Percentiles rank a stretch among this genome's conserved stretches.
Conservation (phyloP, 2,797 vertebrate genomes). For the Prunella strophiata region DNA sequence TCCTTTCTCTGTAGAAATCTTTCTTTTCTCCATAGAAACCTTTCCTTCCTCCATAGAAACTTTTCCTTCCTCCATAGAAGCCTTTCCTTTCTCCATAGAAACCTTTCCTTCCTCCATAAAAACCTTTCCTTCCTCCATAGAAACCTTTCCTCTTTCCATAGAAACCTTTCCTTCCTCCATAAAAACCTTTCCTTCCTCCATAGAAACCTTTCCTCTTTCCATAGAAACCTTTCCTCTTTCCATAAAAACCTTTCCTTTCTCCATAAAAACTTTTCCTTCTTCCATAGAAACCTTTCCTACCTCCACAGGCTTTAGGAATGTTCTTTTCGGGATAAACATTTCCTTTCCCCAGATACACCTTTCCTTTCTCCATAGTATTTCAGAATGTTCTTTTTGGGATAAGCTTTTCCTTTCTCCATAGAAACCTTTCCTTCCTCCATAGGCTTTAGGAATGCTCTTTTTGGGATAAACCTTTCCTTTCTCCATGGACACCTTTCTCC, state of each 20-base stretch:
- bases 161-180: not conserved
- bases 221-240: not conserved
- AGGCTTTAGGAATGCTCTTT: accelerated
- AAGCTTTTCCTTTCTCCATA: not conserved
- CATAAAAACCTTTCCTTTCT: not conserved
- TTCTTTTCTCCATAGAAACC: accelerated
- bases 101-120: not conserved
- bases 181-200: not conserved
- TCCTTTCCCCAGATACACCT: accelerated
- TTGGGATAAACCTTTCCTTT: not conserved
- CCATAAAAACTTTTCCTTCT: no score
- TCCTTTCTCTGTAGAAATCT: not conserved
- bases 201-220: not conserved
- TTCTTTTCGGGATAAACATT: not conserved
- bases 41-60: not conserved
- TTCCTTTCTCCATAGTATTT: no score
- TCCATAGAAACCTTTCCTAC: no score
- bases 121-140: not conserved
- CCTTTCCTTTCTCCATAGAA: not conserved
- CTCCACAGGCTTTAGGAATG: not conserved
- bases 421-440: not conserved
- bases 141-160: accelerated
- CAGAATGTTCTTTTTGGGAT: not conserved
- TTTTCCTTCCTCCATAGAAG: accelerated
- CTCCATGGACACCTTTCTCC: no score